Conservation (phyloP, 2,113 vertebrate genomes). For the Machaerirhynchus nigripectus region DNA sequence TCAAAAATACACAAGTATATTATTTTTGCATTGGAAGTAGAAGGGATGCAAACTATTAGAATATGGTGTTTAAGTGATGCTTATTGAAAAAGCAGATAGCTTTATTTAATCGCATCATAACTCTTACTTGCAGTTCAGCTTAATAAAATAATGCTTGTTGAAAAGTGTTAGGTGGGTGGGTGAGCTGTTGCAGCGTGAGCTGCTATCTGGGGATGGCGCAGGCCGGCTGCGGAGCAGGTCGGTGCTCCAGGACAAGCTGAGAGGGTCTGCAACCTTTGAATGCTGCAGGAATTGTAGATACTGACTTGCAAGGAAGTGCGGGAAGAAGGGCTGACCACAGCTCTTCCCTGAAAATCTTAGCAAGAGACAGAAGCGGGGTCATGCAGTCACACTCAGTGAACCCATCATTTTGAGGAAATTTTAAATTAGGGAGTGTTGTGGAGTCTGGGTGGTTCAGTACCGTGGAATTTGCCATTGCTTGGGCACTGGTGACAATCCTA, state of each 20-base stretch:
- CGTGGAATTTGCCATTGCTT: background rate
- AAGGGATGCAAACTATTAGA: background rate
- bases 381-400: rapidly evolving
- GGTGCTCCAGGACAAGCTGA: background rate
- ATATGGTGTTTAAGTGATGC: background rate
- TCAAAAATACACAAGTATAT: background rate
- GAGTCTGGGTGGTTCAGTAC: background rate
- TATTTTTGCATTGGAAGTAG: background rate
- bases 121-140: background rate
- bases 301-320: rapidly evolving
- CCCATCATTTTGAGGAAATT: background rate
- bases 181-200: background rate
- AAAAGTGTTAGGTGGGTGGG: background rate
- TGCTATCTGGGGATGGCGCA: background rate
- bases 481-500: background rate
- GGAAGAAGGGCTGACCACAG: background rate
- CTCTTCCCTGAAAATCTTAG: background rate
- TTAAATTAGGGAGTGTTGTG: background rate
- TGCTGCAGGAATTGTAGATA: background rate
- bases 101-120: background rate
- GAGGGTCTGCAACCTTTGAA: background rate
- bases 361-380: background rate
- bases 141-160: slow-evolving; percentile 1
- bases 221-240: background rate
- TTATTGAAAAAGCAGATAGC: background rate